Conservation (phyloP, 2,888 invertebrate genomes). For the Tetropium fuscum region DNA sequence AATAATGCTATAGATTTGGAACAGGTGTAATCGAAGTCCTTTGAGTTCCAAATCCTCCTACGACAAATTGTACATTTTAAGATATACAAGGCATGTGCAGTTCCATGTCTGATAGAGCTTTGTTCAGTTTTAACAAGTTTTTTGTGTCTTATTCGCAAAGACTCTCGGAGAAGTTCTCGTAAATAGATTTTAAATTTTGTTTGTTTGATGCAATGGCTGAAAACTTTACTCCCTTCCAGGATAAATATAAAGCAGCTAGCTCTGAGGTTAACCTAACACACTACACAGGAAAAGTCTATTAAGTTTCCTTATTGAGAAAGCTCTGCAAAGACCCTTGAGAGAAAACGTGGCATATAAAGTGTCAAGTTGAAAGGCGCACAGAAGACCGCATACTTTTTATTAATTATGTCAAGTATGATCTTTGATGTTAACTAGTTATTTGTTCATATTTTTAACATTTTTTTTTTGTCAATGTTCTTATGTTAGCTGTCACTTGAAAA, state of each 20-base stretch:
- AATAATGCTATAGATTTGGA: too few species aligned
- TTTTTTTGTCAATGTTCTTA: too few species aligned
- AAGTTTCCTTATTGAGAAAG: constrained; percentile 7
- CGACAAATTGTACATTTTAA: neutral
- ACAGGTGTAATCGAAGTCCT: too few species aligned
- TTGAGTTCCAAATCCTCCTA: too few species aligned
- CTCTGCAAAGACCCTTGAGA: neutral
- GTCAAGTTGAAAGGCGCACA: too few species aligned
- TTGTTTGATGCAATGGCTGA: constrained; percentile 3
- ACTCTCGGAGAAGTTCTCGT: neutral
- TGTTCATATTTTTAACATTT: too few species aligned
- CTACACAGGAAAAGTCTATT: constrained; percentile 6
- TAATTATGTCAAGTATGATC: too few species aligned
- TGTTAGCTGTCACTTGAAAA: too few species aligned
- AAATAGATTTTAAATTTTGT: constrained; percentile 12
- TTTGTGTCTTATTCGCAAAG: neutral
- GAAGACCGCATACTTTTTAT: too few species aligned
- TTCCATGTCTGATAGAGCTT: neutral
- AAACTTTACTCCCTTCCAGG: constrained; percentile 2
- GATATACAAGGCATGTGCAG: neutral
- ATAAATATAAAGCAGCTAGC: constrained; percentile 5
- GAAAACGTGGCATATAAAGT: neutral
- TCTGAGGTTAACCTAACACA: neutral
- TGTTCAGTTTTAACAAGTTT: constrained; percentile 1
- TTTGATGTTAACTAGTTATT: too few species aligned